Conservation (phyloP, 2,888 invertebrate genomes). For the Fabriciana adippe region DNA sequence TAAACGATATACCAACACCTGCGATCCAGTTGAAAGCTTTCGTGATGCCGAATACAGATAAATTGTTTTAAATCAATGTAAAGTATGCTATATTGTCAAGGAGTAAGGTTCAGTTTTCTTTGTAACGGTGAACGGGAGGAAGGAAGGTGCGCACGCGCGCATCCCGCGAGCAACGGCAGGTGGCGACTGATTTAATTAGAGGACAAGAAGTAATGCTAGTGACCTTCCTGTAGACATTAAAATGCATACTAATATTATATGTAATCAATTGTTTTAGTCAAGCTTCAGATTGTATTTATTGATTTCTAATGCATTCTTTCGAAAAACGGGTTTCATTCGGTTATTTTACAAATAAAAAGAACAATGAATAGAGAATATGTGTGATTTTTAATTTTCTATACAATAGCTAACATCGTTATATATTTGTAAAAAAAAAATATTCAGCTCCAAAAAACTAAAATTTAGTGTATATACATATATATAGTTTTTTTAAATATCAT, state of each 20-base stretch:
- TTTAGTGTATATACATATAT: no score
- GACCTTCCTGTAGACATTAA: constrained; percentile 17
- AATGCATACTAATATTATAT: neutral
- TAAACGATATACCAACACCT: constrained; percentile 40
- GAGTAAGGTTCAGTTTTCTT: constrained; percentile 13
- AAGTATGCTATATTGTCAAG: neutral
- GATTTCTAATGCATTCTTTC: no score
- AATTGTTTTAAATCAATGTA: constrained; percentile 7
- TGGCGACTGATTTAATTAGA: constrained; percentile 71
- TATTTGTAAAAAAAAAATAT: no score
- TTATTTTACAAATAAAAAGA: no score
- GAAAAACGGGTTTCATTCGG: no score
- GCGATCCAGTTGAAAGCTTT: constrained; percentile 37
- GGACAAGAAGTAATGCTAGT: constrained; percentile 44
- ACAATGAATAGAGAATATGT: no score
- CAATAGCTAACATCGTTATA: no score
- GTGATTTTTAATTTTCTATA: no score
- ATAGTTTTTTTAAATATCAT: no score
- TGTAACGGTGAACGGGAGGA: constrained; percentile 21
- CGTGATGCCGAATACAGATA: constrained; percentile 40
- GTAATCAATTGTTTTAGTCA: no score
- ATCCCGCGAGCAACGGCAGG: constrained; percentile 52
- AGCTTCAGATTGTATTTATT: no score
- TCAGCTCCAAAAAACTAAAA: no score
- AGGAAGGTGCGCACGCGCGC: constrained; percentile 55